phyloP scores from a whole-genome alignment of 2,113 vertebrate species.

The Sceloporus undulatus region DNA sequence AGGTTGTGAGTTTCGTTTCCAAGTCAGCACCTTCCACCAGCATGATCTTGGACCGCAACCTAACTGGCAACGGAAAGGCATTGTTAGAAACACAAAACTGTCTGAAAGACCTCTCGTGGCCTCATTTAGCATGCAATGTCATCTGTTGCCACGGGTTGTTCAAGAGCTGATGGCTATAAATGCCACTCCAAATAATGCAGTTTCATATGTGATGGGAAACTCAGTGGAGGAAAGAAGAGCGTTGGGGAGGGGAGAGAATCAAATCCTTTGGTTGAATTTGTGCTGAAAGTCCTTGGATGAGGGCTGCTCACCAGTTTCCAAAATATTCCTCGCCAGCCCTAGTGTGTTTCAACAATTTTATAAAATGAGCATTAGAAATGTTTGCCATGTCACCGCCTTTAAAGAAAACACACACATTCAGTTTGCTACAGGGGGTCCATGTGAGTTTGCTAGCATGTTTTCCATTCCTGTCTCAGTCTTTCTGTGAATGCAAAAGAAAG shows the following conservation, averaged over 20 bases:
- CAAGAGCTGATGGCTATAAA: constrained; percentile 76
- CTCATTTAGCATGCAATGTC: constrained; percentile 78
- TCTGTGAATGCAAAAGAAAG: neutral
- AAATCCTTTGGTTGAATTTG: constrained; percentile 70
- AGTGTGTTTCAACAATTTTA: constrained; percentile 54
- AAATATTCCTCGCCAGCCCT: constrained; percentile 60
- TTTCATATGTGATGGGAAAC: constrained; percentile 75
- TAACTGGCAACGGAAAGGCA: neutral
- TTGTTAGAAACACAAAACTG: constrained; percentile 61
- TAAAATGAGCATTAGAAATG: constrained; percentile 18
- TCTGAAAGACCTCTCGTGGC: constrained; percentile 77
- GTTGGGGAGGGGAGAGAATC: neutral
- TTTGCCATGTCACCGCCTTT: constrained; percentile 46
- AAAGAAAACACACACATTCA: constrained; percentile 63
- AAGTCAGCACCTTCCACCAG: constrained; percentile 56
- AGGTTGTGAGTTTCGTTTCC: neutral
- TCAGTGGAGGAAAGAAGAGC: constrained; percentile 51
- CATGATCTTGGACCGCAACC: constrained; percentile 72
- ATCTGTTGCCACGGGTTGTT: constrained; percentile 77
- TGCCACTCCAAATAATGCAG: constrained; percentile 77
- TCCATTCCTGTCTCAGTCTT: constrained; percentile 47
- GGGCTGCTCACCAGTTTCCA: constrained; percentile 71
- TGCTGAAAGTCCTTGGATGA: constrained; percentile 74
- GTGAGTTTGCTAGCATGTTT: constrained; percentile 58
- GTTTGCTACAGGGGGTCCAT: constrained; percentile 50